These are phyloP conservation scores for Tragelaphus imberbis DNA, from an alignment of 2,113 vertebrate species.

Conservation along the genomic window DNA sequence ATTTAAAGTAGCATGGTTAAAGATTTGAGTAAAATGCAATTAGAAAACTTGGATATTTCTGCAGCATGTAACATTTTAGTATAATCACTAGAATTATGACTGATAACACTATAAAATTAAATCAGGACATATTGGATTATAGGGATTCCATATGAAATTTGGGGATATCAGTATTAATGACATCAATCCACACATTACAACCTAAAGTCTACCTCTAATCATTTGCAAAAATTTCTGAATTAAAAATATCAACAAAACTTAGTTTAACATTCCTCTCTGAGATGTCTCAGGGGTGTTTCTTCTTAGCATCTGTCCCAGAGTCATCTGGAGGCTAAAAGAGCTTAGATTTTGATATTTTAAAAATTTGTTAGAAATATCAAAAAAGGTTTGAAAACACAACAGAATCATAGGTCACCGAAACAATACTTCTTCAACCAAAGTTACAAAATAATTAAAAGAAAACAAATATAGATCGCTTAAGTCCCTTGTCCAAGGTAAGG, in stretches of 20 bases:
- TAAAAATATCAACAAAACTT: not conserved
- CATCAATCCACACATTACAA: not conserved
- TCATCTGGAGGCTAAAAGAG: not conserved
- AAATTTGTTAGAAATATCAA: not conserved
- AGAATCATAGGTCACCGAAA: not conserved
- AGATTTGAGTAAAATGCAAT: not conserved
- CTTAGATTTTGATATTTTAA: not conserved
- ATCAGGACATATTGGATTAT: not conserved
- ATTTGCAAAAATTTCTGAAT: not conserved
- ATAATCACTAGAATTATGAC: not conserved
- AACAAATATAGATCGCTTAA: not conserved
- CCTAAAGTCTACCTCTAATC: not conserved
- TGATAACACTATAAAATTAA: not conserved
- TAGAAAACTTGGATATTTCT: not conserved
- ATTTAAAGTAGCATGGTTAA: not conserved
- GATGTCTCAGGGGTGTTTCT: not conserved
- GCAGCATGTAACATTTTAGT: not conserved
- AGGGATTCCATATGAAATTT: not conserved
- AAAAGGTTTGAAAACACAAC: not conserved
- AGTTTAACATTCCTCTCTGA: not conserved
- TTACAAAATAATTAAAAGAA: not conserved
- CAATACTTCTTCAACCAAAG: not conserved
- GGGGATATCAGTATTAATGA: not conserved
- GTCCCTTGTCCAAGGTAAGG: too few relatives aligned
- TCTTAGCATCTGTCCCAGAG: not conserved